A percentile compares a stretch with the other conserved stretches of the same genome.
These are phyloP conservation scores for Polylopha cassiicola DNA, from an alignment of 2,888 invertebrate genomes.

Conservation along the genomic window DNA sequence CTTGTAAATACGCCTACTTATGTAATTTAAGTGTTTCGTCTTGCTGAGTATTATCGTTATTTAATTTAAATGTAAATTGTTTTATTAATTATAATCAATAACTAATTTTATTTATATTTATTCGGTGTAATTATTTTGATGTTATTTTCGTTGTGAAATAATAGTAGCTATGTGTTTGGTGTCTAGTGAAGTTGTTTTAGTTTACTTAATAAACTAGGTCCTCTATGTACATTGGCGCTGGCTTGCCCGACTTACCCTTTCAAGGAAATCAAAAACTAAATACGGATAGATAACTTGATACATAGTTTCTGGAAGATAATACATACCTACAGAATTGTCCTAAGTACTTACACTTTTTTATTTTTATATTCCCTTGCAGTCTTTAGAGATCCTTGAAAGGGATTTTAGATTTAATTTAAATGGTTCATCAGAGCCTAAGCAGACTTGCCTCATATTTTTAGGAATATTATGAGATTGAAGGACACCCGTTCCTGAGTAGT, in stretches of 20 bases:
- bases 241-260: constrained; percentile 24
- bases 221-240: constrained; percentile 20
- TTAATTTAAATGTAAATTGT: constrained; percentile 69
- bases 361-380: too few relatives aligned
- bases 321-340: background rate
- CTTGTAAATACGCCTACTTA: constrained; percentile 62
- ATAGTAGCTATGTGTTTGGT: constrained; percentile 46
- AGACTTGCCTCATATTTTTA: constrained; percentile 21
- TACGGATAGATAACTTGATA: background rate
- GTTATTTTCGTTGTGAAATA: constrained; percentile 53
- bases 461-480: constrained; percentile 22
- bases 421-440: constrained; percentile 8
- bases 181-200: constrained; percentile 33
- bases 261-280: constrained; percentile 11
- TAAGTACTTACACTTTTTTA: too few relatives aligned
- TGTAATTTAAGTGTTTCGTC: constrained; percentile 64
- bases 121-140: constrained; percentile 65
- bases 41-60: constrained; percentile 72
- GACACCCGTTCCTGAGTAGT: constrained; percentile 18
- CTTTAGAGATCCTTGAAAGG: constrained; percentile 20
- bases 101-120: constrained; percentile 58
- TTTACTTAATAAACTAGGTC: constrained; percentile 7
- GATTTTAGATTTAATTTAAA: constrained; percentile 10
- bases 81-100: constrained; percentile 43
- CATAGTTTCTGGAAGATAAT: constrained; percentile 2